Percentiles rank a stretch among this genome's conserved stretches.
These are phyloP conservation scores for Phrynocephalus forsythii DNA, from an alignment of 2,797 vertebrate genomes.

Conservation along the genomic window DNA sequence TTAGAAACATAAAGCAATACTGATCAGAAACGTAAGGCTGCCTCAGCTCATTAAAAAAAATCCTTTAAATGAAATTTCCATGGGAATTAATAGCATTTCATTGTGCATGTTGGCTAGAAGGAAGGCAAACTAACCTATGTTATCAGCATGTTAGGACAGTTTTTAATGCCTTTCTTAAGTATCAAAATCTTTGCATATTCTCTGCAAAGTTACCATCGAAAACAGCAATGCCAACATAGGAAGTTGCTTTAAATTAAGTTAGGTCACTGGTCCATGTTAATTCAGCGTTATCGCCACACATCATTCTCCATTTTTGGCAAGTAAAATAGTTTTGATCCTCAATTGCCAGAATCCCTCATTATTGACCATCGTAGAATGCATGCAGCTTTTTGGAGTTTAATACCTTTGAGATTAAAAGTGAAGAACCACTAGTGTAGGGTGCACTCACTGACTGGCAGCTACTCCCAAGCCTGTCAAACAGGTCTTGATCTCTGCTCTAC, in stretches of 20 bases:
- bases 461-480: neutral
- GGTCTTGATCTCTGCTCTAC: neutral
- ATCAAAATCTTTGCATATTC: neutral
- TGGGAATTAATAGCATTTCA: neutral
- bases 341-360: no score
- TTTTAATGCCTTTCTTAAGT: neutral
- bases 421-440: neutral
- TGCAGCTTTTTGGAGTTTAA: no score
- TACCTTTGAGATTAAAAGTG: no score
- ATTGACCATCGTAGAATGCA: no score
- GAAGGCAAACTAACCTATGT: neutral
- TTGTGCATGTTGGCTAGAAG: neutral
- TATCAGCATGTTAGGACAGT: neutral
- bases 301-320: neutral
- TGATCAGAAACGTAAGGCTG: no score
- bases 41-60: no score
- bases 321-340: no score
- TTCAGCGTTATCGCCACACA: neutral
- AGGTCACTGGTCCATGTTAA: neutral
- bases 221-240: neutral
- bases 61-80: no score
- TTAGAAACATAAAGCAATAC: neutral
- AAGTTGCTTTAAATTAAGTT: neutral
- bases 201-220: neutral
- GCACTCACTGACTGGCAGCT: neutral